Evolutionary conservation across 2,797 vertebrate genomes (phyloP).

Genomic region (Myotis vivesi): DNA sequence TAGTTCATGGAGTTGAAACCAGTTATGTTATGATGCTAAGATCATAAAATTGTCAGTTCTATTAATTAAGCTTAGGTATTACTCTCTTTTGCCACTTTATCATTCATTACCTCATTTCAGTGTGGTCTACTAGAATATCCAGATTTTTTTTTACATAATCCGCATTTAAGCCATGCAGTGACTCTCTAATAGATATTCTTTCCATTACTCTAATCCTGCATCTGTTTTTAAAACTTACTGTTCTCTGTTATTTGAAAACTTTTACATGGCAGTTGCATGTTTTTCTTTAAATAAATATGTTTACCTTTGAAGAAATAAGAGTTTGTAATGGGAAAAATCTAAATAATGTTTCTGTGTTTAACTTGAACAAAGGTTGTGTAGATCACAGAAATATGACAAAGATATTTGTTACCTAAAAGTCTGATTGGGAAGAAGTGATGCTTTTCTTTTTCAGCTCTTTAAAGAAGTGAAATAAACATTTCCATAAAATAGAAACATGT

Average conservation of each 20-base stretch:
- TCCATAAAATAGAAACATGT: constrained; percentile 54
- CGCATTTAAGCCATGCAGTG: background rate
- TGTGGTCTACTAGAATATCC: background rate
- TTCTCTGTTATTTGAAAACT: background rate
- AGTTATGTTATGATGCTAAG: background rate
- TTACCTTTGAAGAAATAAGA: background rate
- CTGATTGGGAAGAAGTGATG: background rate
- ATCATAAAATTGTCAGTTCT: background rate
- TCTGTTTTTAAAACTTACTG: background rate
- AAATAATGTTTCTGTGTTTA: background rate
- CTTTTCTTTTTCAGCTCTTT: background rate
- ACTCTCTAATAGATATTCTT: background rate
- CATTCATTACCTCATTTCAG: background rate
- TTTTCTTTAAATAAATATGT: constrained; percentile 3
- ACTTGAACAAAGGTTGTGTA: background rate
- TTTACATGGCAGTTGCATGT: background rate
- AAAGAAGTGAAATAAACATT: constrained; percentile 45
- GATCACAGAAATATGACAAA: background rate
- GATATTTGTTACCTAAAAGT: background rate
- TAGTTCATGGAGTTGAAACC: background rate
- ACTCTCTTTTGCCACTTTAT: background rate
- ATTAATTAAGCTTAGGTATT: background rate
- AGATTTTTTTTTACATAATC: background rate
- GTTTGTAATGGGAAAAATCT: background rate
- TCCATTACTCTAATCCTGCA: background rate